These are phyloP conservation scores for Crepidodera aurea DNA, from an alignment of 2,888 invertebrate genomes.

Conservation along the genomic window DNA sequence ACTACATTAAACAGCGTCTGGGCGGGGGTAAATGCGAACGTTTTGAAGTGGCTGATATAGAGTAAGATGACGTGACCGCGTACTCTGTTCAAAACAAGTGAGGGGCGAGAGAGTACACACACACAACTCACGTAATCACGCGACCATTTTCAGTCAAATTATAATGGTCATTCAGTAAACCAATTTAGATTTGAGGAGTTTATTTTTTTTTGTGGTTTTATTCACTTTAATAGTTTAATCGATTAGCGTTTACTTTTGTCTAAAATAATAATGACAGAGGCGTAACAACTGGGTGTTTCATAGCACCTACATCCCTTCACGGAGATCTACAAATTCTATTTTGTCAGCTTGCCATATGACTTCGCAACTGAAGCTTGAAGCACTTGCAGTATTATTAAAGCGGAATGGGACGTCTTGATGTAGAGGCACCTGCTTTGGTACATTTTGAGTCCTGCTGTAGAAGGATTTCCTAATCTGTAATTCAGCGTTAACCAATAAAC, in stretches of 20 bases:
- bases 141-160: conserved; percentile 19
- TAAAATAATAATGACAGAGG: background rate
- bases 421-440: no score
- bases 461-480: no score
- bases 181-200: conserved; percentile 7
- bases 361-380: no score
- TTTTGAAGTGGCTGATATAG: background rate
- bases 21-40: background rate
- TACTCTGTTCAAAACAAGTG: conserved; percentile 9
- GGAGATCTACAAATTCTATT: no score
- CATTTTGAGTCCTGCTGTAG: no score
- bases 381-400: no score
- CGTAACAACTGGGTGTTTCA: no score
- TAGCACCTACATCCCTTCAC: no score
- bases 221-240: conserved; percentile 3
- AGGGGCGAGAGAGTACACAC: conserved; percentile 4
- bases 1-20: background rate
- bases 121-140: conserved; percentile 18
- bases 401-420: no score
- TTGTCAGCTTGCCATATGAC: no score
- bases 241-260: background rate
- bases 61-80: conserved; percentile 12
- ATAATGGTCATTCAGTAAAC: conserved; percentile 20
- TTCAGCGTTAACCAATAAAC: no score
- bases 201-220: background rate